Evolutionary conservation across 2,888 invertebrate species (phyloP).

Genomic region (Dryomyza anilis): DNA sequence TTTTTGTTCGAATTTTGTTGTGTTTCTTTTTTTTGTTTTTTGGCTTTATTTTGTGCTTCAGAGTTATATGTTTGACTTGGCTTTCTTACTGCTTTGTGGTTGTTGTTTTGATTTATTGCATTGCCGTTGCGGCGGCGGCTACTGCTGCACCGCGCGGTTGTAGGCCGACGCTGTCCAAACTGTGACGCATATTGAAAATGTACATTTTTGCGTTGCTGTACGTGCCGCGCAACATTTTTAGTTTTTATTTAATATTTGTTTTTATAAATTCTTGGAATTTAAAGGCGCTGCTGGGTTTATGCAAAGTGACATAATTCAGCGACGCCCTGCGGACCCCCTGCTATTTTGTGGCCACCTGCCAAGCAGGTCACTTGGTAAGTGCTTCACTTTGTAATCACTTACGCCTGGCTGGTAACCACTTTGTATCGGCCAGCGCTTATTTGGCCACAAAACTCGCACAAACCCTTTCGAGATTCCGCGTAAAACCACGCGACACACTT

Average conservation of each 20-base stretch:
- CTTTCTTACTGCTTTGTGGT: no score
- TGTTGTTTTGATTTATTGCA: constrained; percentile 2
- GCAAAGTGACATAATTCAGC: constrained; percentile 32
- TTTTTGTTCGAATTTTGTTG: constrained; percentile 11
- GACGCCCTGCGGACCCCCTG: not conserved
- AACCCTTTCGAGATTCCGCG: no score
- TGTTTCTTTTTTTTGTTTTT: constrained; percentile 11
- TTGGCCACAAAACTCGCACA: no score
- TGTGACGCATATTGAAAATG: constrained; percentile 20
- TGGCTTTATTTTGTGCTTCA: constrained; percentile 7
- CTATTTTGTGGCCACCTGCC: constrained; percentile 1
- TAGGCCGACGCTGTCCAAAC: constrained; percentile 14
- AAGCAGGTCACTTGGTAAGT: constrained; percentile 3
- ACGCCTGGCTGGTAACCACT: no score
- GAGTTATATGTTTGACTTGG: not conserved
- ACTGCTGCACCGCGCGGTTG: not conserved
- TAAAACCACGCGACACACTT: not conserved
- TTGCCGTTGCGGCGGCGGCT: no score
- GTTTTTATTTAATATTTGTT: constrained; percentile 1
- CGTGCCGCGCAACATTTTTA: constrained; percentile 21
- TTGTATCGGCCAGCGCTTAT: not conserved
- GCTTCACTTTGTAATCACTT: no score
- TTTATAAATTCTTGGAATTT: constrained; percentile 10
- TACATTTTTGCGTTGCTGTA: not conserved
- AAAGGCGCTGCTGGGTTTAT: not conserved